These are phyloP conservation scores for Oreochromis tanganicae DNA, from an alignment of 2,113 vertebrate species.

Conservation along the genomic window DNA sequence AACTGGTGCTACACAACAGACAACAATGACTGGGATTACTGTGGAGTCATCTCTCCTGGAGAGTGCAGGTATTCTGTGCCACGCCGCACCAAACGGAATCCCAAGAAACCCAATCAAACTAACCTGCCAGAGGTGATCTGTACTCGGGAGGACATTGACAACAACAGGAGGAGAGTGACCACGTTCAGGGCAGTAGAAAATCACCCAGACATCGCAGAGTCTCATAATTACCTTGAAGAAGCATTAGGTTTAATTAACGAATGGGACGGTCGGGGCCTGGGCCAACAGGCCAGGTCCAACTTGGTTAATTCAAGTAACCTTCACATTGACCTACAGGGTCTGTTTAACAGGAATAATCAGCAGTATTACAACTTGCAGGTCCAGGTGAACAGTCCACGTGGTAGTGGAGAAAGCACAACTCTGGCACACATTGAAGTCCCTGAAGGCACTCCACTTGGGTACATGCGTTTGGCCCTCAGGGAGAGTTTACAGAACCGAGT, in stretches of 20 bases:
- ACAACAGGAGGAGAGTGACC: background rate
- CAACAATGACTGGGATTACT: background rate
- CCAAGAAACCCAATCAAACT: background rate
- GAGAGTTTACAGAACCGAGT: too few species aligned
- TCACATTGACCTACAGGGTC: too few species aligned
- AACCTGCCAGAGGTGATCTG: accelerated
- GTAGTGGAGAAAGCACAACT: too few species aligned
- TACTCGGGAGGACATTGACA: accelerated
- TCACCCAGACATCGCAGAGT: background rate
- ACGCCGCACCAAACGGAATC: accelerated
- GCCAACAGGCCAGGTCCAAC: accelerated
- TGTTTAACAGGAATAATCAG: too few species aligned
- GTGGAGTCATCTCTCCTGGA: background rate
- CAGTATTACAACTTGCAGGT: too few species aligned
- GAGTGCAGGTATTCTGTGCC: background rate
- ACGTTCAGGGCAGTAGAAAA: accelerated
- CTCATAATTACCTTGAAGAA: accelerated
- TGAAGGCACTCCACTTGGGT: too few species aligned
- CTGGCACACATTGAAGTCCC: too few species aligned
- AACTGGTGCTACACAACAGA: background rate
- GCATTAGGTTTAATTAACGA: accelerated
- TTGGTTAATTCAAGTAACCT: background rate
- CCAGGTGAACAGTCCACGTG: too few species aligned
- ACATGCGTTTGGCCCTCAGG: too few species aligned
- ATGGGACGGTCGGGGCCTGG: background rate